Evolutionary conservation across 2,888 invertebrate species (phyloP).

Genomic region (Calameuta filiformis): DNA sequence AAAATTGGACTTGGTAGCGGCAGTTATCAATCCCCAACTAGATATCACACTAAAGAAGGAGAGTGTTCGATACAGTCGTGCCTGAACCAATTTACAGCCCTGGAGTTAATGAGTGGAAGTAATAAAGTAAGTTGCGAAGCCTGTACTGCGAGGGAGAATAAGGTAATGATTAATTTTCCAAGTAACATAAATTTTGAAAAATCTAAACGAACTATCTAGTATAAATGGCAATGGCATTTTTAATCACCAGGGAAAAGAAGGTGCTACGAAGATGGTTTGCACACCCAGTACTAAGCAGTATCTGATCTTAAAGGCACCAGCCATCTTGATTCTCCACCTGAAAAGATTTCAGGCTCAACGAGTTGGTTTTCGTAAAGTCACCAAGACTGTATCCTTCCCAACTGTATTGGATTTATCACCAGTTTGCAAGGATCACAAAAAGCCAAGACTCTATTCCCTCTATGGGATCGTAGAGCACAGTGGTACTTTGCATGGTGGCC

Average conservation of each 20-base stretch:
- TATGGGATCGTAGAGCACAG: conserved; percentile 97
- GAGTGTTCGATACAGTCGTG: conserved; percentile 90
- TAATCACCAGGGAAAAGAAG: conserved; percentile 68
- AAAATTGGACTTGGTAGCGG: conserved; percentile 37
- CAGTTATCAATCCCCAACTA: conserved; percentile 61
- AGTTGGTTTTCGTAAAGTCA: conserved; percentile 81
- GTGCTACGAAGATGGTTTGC: conserved; percentile 74
- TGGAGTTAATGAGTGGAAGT: conserved; percentile 89
- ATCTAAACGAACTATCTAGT: background rate
- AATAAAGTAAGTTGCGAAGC: conserved; percentile 94
- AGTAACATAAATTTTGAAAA: background rate
- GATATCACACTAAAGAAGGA: conserved; percentile 80
- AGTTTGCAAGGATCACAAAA: conserved; percentile 79
- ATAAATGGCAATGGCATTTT: background rate
- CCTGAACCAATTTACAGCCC: conserved; percentile 90
- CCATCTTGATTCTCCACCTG: conserved; percentile 92
- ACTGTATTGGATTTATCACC: conserved; percentile 88
- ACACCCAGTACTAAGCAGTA: conserved; percentile 87
- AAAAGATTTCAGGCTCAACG: conserved; percentile 89
- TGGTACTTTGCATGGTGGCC: conserved; percentile 89
- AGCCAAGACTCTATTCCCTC: conserved; percentile 80
- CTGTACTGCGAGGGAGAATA: conserved; percentile 81
- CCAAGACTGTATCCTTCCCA: conserved; percentile 89
- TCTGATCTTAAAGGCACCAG: conserved; percentile 90
- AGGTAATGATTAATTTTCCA: conserved; percentile 43